Percentiles rank a stretch among this genome's conserved stretches.
These are phyloP conservation scores for Lucilia sericata DNA, from an alignment of 1,140 invertebrate genomes.

Conservation along the genomic window DNA sequence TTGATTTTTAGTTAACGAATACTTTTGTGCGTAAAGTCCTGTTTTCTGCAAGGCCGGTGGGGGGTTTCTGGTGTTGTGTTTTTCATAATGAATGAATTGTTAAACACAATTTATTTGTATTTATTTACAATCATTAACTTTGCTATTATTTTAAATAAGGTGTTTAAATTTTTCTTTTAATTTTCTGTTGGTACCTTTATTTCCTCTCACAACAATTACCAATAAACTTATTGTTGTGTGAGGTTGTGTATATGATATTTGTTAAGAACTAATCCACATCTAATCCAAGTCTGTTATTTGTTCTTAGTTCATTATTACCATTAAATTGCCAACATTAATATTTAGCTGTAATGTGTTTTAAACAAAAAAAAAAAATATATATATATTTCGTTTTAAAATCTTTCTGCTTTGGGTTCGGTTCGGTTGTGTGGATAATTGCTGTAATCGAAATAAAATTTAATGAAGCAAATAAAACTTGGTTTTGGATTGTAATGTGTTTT, in stretches of 20 bases:
- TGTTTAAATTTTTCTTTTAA: slow-evolving; percentile 32
- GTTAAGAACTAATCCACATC: no score
- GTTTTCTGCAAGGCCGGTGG: not conserved
- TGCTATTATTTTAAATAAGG: slow-evolving; percentile 35
- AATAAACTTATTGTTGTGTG: no score
- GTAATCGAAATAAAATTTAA: slow-evolving; percentile 17
- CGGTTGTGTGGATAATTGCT: not conserved
- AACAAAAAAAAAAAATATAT: not conserved
- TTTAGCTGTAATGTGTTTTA: not conserved
- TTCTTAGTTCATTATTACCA: not conserved
- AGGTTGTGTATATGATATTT: no score
- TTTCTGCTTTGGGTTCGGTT: not conserved
- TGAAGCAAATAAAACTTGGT: not conserved
- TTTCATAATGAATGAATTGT: not conserved
- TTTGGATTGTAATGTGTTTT: not conserved
- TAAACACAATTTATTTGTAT: not conserved
- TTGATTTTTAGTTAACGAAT: not conserved
- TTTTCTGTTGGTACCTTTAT: not conserved
- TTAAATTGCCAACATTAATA: slow-evolving; percentile 8
- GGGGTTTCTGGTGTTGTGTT: not conserved
- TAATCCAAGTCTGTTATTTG: no score
- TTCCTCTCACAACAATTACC: no score
- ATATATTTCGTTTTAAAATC: not conserved
- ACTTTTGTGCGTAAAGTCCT: not conserved
- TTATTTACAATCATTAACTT: slow-evolving; percentile 35